Evolutionary conservation across 2,113 vertebrate species (phyloP).

Genomic region (Condylura cristata): DNA sequence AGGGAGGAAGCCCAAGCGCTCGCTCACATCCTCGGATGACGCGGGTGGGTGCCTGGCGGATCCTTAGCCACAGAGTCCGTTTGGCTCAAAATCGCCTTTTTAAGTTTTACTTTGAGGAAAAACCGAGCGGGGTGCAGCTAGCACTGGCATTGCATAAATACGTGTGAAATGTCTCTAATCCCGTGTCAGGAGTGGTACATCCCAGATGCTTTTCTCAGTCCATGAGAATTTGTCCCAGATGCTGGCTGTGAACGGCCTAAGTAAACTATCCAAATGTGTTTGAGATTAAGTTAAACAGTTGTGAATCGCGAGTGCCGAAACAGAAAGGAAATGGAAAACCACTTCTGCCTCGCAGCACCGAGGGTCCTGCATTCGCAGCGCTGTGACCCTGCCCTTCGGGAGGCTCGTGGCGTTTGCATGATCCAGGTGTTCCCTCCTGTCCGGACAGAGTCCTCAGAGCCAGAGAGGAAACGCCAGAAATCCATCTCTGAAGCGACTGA

Average conservation of each 20-base stretch:
- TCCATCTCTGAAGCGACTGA: conserved; percentile 80
- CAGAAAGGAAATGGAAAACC: conserved; percentile 84
- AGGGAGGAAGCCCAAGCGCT: conserved; percentile 85
- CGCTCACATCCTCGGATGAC: conserved; percentile 83
- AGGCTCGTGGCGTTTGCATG: conserved; percentile 72
- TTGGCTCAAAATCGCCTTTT: conserved; percentile 63
- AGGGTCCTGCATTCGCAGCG: conserved; percentile 70
- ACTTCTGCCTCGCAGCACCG: conserved; percentile 72
- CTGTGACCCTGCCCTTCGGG: conserved; percentile 66
- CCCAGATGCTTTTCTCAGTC: conserved; percentile 84
- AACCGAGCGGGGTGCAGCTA: conserved; percentile 75
- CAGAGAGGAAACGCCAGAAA: conserved; percentile 90
- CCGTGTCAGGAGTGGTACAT: conserved; percentile 85
- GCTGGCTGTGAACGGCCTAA: conserved; percentile 83
- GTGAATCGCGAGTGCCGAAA: conserved; percentile 79
- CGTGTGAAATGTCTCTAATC: conserved; percentile 84
- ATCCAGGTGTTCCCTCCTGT: conserved; percentile 77
- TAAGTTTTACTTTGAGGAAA: conserved; percentile 72
- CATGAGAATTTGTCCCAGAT: conserved; percentile 79
- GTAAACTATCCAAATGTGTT: conserved; percentile 86
- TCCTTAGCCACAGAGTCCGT: neutral
- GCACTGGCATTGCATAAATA: conserved; percentile 84
- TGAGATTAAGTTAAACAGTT: conserved; percentile 86
- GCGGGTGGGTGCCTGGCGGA: conserved; percentile 83
- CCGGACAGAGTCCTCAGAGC: conserved; percentile 79